Evolutionary conservation across 2,888 invertebrate genomes (phyloP), one percentile per base, ranked within the genome.

Genomic region (Molanna angustata): DNA sequence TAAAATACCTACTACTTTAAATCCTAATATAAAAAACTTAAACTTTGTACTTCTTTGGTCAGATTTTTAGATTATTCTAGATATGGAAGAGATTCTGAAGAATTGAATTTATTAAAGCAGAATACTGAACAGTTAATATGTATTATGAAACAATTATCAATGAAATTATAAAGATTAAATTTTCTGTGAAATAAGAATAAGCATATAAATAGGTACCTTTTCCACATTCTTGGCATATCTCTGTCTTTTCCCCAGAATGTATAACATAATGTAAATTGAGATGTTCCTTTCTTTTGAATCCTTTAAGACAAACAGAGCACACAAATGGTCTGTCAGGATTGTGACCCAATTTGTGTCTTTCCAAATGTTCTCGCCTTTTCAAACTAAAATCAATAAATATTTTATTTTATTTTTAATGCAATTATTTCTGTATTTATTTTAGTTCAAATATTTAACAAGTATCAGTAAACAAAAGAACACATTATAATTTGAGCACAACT

Each of bases 181-280:
- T n/a, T n/a, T n/a, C n/a, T n/a, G n/a, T n/a, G n/a, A 27, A 27
- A 27, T 27, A 27, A 7, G 27, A 27, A 7, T 27, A 7, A 27
- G 11, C 11, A 4, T 33, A 3, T 16, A 37, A n/a, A 16, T 37
- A 3, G 31, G 1, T 52, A 75, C 80, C 79, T 69, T 88, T 88
- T 37, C 87, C 87, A 63, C 88, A 89, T 66, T 86, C 84, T 27
- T 74, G 78, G 66, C 88, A 89, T 58, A 87, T 83, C 68, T 90
- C 88, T 3, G 86, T 88, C 72, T 90, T 90, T 67, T 88, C 85
- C 27, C 90, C 90, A 49, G 88, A 88, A 73, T 90, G 90, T 67
- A 90, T 90, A 62, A 90, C 88, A 62, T 85, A 85, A 71, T 90
- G 90, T 59, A 90, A 78, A 69, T 88, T 89, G 64, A 90, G 79